Conservation (phyloP, 2,797 vertebrate genomes). For the Percopsis omiscomaycus region DNA sequence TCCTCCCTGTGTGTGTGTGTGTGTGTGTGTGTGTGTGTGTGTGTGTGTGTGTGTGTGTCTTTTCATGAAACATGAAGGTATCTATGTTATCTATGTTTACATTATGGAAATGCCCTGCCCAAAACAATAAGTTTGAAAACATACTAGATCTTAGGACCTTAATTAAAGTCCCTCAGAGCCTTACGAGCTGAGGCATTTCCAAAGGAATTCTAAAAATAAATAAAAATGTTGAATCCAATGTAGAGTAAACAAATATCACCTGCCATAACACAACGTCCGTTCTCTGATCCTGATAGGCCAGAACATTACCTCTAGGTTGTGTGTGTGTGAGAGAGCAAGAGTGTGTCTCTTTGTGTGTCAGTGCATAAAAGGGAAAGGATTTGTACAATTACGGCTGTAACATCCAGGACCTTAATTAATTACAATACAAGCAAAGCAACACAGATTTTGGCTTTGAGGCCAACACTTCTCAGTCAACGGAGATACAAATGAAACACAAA, state of each 20-base stretch:
- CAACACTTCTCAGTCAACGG: slow-evolving; percentile 10
- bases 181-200: slow-evolving; percentile 32
- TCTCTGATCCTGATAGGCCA: slow-evolving; percentile 11
- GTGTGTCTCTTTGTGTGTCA: slow-evolving; percentile 7
- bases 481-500: slow-evolving; percentile 21
- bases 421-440: slow-evolving; percentile 13
- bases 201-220: background rate
- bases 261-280: slow-evolving; percentile 11
- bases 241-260: slow-evolving; percentile 15
- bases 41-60: background rate
- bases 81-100: too few species aligned
- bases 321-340: background rate
- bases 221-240: slow-evolving; percentile 1
- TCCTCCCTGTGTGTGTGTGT: background rate
- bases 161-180: background rate
- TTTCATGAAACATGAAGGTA: too few species aligned
- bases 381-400: background rate
- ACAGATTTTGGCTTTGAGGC: background rate
- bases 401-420: slow-evolving; percentile 17
- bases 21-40: background rate
- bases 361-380: slow-evolving; percentile 16
- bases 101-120: too few species aligned
- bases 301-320: background rate
- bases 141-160: too few species aligned
- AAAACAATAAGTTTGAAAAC: too few species aligned